Percentiles rank a stretch among this genome's conserved stretches.
Evolutionary conservation across 2,888 invertebrate species (phyloP).

Genomic region (Chrysomela aeneicollis): DNA sequence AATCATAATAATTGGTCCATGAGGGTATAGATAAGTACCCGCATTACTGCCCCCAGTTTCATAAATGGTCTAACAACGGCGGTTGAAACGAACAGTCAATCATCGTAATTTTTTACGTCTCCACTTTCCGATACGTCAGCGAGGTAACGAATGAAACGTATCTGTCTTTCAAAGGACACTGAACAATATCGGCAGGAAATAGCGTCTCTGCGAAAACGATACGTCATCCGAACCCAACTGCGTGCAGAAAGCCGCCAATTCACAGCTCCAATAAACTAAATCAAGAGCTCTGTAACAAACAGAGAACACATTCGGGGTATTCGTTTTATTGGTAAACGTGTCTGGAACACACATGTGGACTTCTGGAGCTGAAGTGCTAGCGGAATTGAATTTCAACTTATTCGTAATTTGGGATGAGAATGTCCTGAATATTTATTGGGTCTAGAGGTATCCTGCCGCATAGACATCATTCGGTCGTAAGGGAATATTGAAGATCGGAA

Average conservation of each 20-base stretch:
- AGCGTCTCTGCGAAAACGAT: not conserved
- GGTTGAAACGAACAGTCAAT: no score
- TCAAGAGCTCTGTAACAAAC: slow-evolving; percentile 4
- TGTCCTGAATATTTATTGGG: slow-evolving; percentile 3
- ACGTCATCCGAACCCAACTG: not conserved
- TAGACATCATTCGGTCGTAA: not conserved
- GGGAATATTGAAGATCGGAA: no score
- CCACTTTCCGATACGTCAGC: not conserved
- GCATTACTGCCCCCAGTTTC: no score
- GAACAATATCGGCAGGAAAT: not conserved
- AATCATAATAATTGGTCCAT: no score
- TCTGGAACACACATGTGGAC: slow-evolving; percentile 2
- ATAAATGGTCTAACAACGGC: no score
- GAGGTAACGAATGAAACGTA: not conserved
- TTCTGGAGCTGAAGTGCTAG: not conserved
- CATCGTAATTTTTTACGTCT: no score
- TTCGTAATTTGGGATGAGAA: not conserved
- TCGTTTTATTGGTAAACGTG: not conserved
- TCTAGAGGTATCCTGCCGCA: not conserved
- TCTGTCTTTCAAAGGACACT: not conserved
- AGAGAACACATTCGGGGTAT: not conserved
- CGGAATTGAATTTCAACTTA: slow-evolving; percentile 5
- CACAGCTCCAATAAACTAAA: not conserved
- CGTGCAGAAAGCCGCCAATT: not conserved
- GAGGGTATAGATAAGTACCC: no score